These are phyloP conservation scores for Nebria salina DNA, from an alignment of 2,888 invertebrate genomes.

Conservation along the genomic window DNA sequence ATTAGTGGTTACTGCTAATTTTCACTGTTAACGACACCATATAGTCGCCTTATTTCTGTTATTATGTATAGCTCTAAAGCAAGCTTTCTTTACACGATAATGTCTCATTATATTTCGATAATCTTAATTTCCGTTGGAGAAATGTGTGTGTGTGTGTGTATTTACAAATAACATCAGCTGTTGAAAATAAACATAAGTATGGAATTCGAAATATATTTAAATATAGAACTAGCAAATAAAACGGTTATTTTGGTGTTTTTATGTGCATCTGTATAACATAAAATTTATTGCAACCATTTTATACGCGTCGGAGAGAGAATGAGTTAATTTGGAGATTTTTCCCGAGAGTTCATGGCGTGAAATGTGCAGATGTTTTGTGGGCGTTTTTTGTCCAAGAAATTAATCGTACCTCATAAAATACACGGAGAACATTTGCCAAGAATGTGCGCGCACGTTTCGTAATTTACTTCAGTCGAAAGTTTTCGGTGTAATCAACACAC, in stretches of 20 bases:
- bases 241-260: background rate
- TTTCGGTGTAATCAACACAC: slow-evolving; percentile 32
- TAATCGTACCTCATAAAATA: slow-evolving; percentile 40
- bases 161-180: background rate
- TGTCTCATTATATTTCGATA: too few relatives aligned
- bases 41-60: background rate
- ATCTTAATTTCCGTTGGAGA: too few relatives aligned
- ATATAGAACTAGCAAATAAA: background rate
- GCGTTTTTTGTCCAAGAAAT: slow-evolving; percentile 30
- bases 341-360: slow-evolving; percentile 21
- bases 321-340: slow-evolving; percentile 33
- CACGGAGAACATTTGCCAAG: slow-evolving; percentile 36
- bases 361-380: slow-evolving; percentile 29
- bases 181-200: background rate
- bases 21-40: background rate
- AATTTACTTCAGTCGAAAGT: slow-evolving; percentile 30
- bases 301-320: slow-evolving; percentile 14
- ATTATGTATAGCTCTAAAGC: too few relatives aligned
- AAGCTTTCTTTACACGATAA: too few relatives aligned
- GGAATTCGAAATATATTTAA: background rate
- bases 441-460: slow-evolving; percentile 20
- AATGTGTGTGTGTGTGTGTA: too few relatives aligned
- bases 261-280: background rate
- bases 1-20: slow-evolving; percentile 41
- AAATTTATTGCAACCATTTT: background rate